Conservation (phyloP, 2,888 invertebrate genomes). For the Nephrotoma guestfalica region DNA sequence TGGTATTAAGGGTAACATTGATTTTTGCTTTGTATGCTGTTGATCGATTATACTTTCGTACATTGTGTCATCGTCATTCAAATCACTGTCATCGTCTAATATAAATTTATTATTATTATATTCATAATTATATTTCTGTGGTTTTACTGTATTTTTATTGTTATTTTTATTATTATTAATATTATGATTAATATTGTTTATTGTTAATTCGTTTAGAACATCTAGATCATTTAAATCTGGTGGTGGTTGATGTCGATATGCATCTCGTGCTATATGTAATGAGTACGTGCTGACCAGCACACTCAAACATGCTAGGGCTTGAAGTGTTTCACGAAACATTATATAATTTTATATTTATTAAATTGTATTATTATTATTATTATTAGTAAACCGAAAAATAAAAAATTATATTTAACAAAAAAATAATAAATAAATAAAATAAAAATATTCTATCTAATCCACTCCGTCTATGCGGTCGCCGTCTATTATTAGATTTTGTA, state of each 20-base stretch:
- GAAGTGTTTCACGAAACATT: conserved; percentile 14
- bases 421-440: neutral
- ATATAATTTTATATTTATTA: neutral
- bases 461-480: neutral
- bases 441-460: neutral
- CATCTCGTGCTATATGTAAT: conserved; percentile 13
- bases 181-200: neutral
- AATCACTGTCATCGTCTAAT: neutral
- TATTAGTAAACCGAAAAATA: conserved; percentile 1
- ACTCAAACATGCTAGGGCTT: conserved; percentile 12
- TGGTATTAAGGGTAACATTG: neutral
- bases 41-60: neutral
- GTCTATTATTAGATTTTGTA: neutral
- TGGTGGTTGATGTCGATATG: conserved; percentile 11
- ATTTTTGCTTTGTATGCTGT: neutral
- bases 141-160: neutral
- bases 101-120: neutral
- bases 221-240: conserved; percentile 10
- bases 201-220: conserved; percentile 5
- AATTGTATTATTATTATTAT: neutral
- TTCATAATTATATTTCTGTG: neutral
- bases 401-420: neutral
- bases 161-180: neutral
- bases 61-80: neutral
- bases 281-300: conserved; percentile 11